phyloP scores from a whole-genome alignment of 2,113 vertebrate genomes.

The Spilogale gracilis region DNA sequence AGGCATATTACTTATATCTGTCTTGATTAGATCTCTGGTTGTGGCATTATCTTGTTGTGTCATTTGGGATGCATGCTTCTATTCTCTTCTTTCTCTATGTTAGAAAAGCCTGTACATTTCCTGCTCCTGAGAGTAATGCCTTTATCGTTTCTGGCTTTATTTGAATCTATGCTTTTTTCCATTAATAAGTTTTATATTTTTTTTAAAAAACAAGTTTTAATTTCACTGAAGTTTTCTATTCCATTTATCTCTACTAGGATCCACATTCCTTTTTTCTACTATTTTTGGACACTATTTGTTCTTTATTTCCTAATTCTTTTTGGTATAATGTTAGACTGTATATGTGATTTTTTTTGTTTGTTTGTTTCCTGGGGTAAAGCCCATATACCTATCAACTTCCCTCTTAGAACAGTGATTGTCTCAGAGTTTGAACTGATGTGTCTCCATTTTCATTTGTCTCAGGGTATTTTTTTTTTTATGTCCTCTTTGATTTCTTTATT shows the following conservation, averaged over 20 bases:
- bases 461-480: neutral
- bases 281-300: neutral
- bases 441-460: neutral
- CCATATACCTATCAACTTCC: neutral
- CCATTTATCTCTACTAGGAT: neutral
- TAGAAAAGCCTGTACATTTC: neutral
- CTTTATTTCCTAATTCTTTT: neutral
- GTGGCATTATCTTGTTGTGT: neutral
- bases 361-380: neutral
- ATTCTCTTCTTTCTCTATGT: neutral
- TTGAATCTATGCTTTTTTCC: neutral
- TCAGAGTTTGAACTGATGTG: neutral
- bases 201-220: neutral
- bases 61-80: neutral
- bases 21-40: neutral
- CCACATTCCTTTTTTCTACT: neutral
- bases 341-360: neutral
- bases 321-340: neutral
- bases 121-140: neutral
- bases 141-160: neutral
- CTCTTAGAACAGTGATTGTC: neutral
- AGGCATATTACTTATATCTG: neutral
- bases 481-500: neutral
- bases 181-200: neutral
- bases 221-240: neutral